Conservation (phyloP, 2,113 vertebrate species). For the Notechis scutatus region DNA sequence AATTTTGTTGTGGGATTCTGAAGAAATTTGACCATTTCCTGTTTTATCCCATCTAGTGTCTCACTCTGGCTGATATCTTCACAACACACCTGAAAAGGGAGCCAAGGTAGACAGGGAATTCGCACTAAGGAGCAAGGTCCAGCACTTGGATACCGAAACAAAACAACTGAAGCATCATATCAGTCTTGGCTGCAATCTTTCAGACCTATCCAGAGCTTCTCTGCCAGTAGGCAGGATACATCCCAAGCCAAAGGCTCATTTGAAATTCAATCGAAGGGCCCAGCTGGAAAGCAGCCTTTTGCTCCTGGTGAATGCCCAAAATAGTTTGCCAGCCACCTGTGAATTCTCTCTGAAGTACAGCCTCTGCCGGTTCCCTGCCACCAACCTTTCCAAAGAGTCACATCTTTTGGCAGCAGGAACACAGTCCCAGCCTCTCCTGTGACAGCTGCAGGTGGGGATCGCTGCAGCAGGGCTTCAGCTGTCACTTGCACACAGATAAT, state of each 20-base stretch:
- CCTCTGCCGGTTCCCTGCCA: background rate
- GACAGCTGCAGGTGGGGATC: background rate
- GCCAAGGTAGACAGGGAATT: background rate
- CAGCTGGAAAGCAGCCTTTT: background rate
- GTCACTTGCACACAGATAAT: background rate
- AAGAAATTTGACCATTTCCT: background rate
- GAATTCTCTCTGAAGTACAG: background rate
- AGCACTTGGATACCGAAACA: background rate
- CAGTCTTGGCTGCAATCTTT: background rate
- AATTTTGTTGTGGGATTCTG: background rate
- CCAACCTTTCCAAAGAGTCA: background rate
- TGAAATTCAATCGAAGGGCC: background rate
- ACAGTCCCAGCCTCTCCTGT: background rate
- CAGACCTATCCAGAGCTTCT: background rate
- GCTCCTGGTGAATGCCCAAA: background rate
- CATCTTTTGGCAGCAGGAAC: background rate
- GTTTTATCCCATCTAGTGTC: background rate
- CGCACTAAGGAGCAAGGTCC: background rate
- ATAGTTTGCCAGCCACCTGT: constrained; percentile 2
- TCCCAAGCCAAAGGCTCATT: background rate
- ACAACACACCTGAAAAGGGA: background rate
- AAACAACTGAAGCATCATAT: background rate
- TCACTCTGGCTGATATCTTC: background rate
- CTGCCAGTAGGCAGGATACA: background rate
- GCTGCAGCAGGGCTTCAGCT: background rate